Conservation (phyloP, 2,888 invertebrate species). For the Nebria brevicollis region DNA sequence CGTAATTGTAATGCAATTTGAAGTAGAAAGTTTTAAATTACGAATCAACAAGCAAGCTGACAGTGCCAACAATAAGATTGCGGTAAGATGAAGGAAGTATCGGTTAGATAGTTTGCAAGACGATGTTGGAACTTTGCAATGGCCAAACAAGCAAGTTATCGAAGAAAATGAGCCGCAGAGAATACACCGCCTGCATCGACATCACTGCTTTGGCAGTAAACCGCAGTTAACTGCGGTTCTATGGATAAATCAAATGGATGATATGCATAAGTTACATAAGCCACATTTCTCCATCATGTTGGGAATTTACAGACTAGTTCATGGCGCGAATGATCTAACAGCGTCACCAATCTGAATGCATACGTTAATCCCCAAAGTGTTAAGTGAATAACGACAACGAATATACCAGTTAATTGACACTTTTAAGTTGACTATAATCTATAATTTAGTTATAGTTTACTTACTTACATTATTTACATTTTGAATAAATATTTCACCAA, state of each 20-base stretch:
- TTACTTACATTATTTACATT: neutral
- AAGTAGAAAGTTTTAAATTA: neutral
- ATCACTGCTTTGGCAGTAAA: conserved; percentile 27
- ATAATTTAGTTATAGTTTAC: neutral
- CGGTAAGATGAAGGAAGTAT: neutral
- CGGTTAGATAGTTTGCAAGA: neutral
- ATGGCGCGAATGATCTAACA: neutral
- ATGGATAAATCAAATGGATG: conserved; percentile 42
- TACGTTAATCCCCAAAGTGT: neutral
- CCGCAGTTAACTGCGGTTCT: conserved; percentile 21
- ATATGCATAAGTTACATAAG: conserved; percentile 38
- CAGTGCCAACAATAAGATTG: neutral
- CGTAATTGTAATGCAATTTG: neutral
- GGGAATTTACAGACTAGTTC: neutral
- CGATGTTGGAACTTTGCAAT: neutral
- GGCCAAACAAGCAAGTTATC: neutral
- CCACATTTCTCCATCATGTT: conserved; percentile 19
- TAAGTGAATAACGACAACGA: neutral
- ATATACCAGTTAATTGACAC: neutral
- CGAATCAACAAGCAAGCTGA: neutral
- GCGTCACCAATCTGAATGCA: neutral
- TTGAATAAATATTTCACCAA: neutral
- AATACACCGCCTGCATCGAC: conserved; percentile 10
- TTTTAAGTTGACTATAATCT: neutral
- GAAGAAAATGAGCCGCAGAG: conserved; percentile 3